Percentiles rank a stretch among this genome's conserved stretches.
Evolutionary conservation across 2,888 invertebrate genomes (phyloP).

Genomic region (Drosophila anomalipes): DNA sequence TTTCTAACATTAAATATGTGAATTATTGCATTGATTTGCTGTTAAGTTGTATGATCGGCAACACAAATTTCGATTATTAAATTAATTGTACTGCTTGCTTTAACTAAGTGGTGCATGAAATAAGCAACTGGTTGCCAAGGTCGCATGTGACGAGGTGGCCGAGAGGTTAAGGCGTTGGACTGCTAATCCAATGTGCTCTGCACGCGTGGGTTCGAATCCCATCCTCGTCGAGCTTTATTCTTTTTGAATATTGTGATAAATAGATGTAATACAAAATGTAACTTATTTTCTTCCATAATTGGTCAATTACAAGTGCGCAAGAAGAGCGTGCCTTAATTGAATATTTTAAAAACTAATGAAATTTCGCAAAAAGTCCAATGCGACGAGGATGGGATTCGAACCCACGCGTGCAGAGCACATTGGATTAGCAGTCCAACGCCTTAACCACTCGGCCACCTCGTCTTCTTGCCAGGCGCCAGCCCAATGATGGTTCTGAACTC

Average conservation of each 20-base stretch:
- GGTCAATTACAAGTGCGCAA: neutral
- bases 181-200: conserved; percentile 95
- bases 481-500: conserved; percentile 48
- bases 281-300: neutral
- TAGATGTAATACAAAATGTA: neutral
- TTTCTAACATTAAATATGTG: neutral
- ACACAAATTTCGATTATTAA: neutral
- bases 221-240: conserved; percentile 90
- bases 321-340: neutral
- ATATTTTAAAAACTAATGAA: neutral
- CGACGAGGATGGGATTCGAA: conserved; percentile 94
- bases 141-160: conserved; percentile 90
- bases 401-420: conserved; percentile 95
- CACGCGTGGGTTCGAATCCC: conserved; percentile 95
- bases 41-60: no score
- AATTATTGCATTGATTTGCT: neutral
- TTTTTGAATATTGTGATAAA: neutral
- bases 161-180: conserved; percentile 95
- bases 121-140: conserved; percentile 21
- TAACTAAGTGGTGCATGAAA: conserved; percentile 15
- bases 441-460: conserved; percentile 95
- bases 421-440: conserved; percentile 95
- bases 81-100: conserved; percentile 15
- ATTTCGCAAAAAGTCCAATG: conserved; percentile 24
- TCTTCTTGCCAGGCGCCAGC: conserved; percentile 82